phyloP scores from a whole-genome alignment of 1,140 invertebrate genomes.

The Palaemon carinicauda region DNA sequence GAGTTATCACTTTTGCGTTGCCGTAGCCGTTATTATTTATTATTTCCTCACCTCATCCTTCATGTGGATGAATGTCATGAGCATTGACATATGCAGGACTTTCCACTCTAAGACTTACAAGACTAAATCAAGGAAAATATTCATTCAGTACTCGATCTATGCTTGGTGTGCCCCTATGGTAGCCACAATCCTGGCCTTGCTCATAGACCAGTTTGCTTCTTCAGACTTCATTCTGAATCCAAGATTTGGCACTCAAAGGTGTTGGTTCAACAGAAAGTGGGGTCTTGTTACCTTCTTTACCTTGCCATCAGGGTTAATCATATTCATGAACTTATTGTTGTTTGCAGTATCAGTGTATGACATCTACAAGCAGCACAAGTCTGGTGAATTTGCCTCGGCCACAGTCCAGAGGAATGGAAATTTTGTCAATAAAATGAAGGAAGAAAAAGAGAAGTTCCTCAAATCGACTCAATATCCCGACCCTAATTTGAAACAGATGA shows the following conservation, averaged over 20 bases:
- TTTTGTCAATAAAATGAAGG: background rate
- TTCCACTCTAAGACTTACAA: slow-evolving; percentile 49
- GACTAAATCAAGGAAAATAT: slow-evolving; percentile 42
- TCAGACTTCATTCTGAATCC: slow-evolving; percentile 21
- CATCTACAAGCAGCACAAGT: slow-evolving; percentile 52
- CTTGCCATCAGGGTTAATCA: slow-evolving; percentile 64
- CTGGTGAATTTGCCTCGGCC: slow-evolving; percentile 47
- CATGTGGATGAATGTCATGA: slow-evolving; percentile 59
- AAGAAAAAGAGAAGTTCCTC: background rate
- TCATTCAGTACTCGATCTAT: slow-evolving; percentile 54
- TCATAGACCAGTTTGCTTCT: slow-evolving; percentile 37
- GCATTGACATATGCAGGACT: slow-evolving; percentile 57
- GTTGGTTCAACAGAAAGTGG: slow-evolving; percentile 59
- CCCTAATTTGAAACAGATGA: too few relatives aligned
- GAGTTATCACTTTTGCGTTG: slow-evolving; percentile 21
- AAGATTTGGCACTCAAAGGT: slow-evolving; percentile 50
- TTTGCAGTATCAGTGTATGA: slow-evolving; percentile 63
- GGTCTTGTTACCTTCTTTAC: slow-evolving; percentile 65
- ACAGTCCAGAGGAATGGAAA: slow-evolving; percentile 33
- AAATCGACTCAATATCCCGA: background rate
- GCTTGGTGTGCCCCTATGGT: slow-evolving; percentile 41
- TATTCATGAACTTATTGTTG: slow-evolving; percentile 64
- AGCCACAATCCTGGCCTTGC: slow-evolving; percentile 4
- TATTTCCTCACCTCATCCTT: slow-evolving; percentile 52
- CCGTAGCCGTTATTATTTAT: slow-evolving; percentile 34